These are phyloP conservation scores for Orthonychiurus folsomi DNA, from an alignment of 2,888 invertebrate genomes.

Conservation along the genomic window DNA sequence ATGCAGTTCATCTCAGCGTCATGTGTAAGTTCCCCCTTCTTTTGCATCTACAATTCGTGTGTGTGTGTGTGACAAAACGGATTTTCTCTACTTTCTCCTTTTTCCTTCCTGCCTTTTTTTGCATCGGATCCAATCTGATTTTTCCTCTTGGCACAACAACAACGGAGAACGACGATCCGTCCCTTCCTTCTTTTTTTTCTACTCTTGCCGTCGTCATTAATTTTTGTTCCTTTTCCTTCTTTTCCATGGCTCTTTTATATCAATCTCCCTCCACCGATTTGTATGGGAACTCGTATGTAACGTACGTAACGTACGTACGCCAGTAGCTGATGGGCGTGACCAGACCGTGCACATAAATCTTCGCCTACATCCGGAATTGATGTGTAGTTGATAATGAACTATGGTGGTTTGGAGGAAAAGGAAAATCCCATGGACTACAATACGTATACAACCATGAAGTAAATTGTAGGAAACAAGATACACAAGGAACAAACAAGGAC, in stretches of 20 bases:
- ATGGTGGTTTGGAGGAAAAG: too few species aligned
- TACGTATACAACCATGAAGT: background rate
- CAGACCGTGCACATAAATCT: background rate
- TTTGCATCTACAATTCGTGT: background rate
- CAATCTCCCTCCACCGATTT: background rate
- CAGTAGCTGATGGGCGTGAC: background rate
- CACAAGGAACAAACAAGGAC: background rate
- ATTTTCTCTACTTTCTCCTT: constrained; percentile 13
- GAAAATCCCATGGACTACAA: too few species aligned
- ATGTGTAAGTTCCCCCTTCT: constrained; percentile 89
- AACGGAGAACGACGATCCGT: too few species aligned
- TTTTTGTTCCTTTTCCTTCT: too few species aligned
- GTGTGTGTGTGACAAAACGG: constrained; percentile 14
- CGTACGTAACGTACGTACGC: too few species aligned
- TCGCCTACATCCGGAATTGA: background rate
- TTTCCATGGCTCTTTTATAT: background rate
- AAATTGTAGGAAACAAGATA: background rate
- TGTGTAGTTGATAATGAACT: background rate
- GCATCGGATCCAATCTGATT: constrained; percentile 23
- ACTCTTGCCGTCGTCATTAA: background rate
- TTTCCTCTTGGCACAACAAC: constrained; percentile 23
- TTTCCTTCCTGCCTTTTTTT: constrained; percentile 18
- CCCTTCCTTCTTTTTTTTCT: too few species aligned
- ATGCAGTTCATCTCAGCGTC: constrained; percentile 68
- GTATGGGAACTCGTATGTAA: background rate